Conservation (phyloP, 1,140 invertebrate genomes). For the Phocides pigmalion region DNA sequence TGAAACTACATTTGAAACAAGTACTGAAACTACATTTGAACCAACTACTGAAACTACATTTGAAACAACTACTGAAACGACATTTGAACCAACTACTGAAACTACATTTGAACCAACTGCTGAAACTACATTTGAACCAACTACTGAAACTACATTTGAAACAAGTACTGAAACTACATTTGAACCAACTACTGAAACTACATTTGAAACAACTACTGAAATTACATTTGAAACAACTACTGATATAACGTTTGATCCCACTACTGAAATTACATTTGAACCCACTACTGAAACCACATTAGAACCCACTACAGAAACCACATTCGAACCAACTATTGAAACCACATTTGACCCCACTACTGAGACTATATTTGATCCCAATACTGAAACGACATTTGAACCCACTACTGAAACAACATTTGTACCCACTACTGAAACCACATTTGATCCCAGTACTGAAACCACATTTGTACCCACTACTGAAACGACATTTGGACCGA, state of each 20-base stretch:
- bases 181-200: background rate
- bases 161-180: background rate
- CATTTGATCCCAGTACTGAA: background rate
- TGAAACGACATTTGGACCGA: background rate
- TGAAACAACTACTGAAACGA: background rate
- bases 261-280: background rate
- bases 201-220: background rate
- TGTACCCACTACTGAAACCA: background rate
- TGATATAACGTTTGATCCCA: too few relatives aligned
- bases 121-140: background rate
- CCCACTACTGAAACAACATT: too few relatives aligned
- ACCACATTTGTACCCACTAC: background rate
- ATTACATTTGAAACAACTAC: background rate
- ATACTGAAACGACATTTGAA: too few relatives aligned
- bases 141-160: background rate
- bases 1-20: background rate
- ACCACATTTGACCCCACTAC: background rate
- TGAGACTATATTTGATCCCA: too few relatives aligned
- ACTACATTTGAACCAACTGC: background rate
- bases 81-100: background rate
- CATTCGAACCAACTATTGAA: too few relatives aligned
- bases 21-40: background rate
- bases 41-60: background rate
- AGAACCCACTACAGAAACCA: too few relatives aligned
- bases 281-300: background rate